Percentiles rank a stretch among this genome's conserved stretches.
phyloP scores from a whole-genome alignment of 2,888 invertebrate genomes.

The Melinaea menophilus region DNA sequence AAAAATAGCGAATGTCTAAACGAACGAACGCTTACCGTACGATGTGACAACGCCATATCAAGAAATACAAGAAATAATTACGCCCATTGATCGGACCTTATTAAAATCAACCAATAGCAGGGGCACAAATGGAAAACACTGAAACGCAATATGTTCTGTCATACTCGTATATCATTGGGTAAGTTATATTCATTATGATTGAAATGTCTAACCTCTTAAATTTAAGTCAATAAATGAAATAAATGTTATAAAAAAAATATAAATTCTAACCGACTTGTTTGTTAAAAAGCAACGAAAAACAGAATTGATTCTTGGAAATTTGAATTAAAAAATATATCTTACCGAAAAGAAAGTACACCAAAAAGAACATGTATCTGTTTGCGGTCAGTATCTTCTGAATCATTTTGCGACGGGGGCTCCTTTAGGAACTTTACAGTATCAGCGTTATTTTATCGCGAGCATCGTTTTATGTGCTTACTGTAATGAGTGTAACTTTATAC shows the following conservation, averaged over 20 bases:
- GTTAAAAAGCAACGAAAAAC: no score
- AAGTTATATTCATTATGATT: no score
- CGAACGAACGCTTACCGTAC: conserved; percentile 46
- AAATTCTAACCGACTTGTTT: no score
- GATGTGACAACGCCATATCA: conserved; percentile 41
- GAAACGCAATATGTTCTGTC: conserved; percentile 67
- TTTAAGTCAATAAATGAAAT: no score
- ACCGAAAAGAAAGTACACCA: background rate
- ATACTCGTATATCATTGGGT: no score
- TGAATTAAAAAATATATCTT: conserved; percentile 1
- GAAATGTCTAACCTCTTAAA: no score
- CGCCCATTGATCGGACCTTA: conserved; percentile 75
- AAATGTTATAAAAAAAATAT: no score
- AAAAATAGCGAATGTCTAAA: conserved; percentile 48
- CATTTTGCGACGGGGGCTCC: conserved; percentile 17
- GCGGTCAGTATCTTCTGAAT: conserved; percentile 17
- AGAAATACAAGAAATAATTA: conserved; percentile 74
- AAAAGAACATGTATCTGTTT: conserved; percentile 16
- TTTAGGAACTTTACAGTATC: conserved; percentile 25
- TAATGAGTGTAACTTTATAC: conserved; percentile 31
- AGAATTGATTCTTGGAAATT: conserved; percentile 1
- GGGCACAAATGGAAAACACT: conserved; percentile 58
- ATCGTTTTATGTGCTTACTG: conserved; percentile 22
- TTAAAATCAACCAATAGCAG: conserved; percentile 69
- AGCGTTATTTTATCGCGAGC: conserved; percentile 26